Conservation (phyloP, 1,140 invertebrate genomes). For the Ridgeia piscesae region DNA sequence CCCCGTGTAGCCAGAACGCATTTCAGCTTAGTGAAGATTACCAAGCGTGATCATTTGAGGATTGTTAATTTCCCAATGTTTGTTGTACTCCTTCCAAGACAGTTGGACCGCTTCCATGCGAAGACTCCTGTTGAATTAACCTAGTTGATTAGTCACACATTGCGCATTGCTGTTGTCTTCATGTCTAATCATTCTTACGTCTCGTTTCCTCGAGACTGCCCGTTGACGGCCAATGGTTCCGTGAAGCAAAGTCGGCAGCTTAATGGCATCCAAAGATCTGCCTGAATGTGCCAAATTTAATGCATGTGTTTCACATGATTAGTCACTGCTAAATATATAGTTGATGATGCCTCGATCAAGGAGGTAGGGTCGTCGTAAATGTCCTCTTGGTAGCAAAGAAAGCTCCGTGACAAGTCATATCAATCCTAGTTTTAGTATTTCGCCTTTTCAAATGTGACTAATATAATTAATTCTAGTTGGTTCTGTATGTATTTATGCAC, state of each 20-base stretch:
- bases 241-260: not conserved
- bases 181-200: slow-evolving; percentile 19
- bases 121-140: not conserved
- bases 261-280: not conserved
- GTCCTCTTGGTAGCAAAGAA: not conserved
- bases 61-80: not conserved
- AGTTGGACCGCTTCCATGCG: not conserved
- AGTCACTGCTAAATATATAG: not conserved
- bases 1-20: not conserved
- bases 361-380: not conserved
- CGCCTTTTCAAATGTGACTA: not conserved
- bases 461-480: too few relatives aligned
- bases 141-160: slow-evolving; percentile 10
- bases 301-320: not conserved
- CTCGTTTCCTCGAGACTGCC: not conserved
- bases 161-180: slow-evolving; percentile 18
- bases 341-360: not conserved
- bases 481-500: too few relatives aligned
- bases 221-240: not conserved
- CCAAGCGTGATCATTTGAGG: not conserved
- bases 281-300: not conserved
- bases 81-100: not conserved
- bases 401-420: not conserved
- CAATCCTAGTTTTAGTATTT: not conserved
- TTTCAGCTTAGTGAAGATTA: not conserved